Evolutionary conservation across 2,888 invertebrate species (phyloP).

Genomic region (Schrankia costaestrigalis): DNA sequence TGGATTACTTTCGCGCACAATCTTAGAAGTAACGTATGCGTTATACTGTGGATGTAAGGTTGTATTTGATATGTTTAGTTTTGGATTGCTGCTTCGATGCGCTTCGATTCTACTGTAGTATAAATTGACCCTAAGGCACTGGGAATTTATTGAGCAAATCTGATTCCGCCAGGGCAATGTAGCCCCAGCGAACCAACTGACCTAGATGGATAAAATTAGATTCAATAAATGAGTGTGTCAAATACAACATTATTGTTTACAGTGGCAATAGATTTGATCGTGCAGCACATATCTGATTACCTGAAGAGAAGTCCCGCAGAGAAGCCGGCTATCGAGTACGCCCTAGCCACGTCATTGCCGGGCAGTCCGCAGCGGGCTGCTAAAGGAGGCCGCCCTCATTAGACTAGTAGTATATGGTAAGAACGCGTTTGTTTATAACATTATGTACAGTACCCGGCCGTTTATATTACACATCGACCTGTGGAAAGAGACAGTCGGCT

Average conservation of each 20-base stretch:
- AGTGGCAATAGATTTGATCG: conserved; percentile 98
- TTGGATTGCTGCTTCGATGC: too few species aligned
- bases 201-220: too few species aligned
- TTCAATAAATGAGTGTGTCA: too few species aligned
- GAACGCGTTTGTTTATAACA: neutral
- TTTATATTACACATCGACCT: neutral
- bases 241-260: conserved; percentile 60
- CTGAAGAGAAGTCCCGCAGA: conserved; percentile 75
- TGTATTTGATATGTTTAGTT: too few species aligned
- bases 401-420: conserved; percentile 30
- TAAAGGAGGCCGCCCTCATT: conserved; percentile 69
- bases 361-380: conserved; percentile 64
- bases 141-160: too few species aligned
- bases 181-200: too few species aligned
- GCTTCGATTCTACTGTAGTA: too few species aligned
- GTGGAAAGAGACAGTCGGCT: neutral
- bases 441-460: neutral
- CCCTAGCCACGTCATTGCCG: conserved; percentile 52
- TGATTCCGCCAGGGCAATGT: too few species aligned
- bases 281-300: conserved; percentile 97
- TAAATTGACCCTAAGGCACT: too few species aligned
- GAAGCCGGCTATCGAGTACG: conserved; percentile 43
- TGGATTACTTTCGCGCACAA: too few species aligned
- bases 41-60: too few species aligned
- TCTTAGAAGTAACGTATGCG: too few species aligned